A percentile compares a stretch with the other conserved stretches of the same genome.
Evolutionary conservation across 1,140 invertebrate genomes (phyloP).

Genomic region (Drosophila tsacasi): DNA sequence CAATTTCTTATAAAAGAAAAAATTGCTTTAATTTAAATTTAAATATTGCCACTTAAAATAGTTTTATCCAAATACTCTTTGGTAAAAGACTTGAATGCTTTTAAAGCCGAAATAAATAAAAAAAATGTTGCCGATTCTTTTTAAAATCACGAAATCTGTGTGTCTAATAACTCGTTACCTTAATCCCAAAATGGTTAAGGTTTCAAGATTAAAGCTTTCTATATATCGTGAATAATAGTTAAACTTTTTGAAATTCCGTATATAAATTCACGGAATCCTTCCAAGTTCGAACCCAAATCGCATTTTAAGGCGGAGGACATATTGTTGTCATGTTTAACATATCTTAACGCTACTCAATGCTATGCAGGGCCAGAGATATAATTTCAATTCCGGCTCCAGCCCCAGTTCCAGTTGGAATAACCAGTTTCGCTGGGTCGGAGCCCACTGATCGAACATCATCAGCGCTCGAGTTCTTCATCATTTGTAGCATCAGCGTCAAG

Average conservation of each 20-base stretch:
- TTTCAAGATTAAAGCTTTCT: neutral
- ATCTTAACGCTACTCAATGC: constrained; percentile 80
- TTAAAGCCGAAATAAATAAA: too few relatives aligned
- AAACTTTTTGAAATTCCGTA: neutral
- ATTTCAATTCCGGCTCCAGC: constrained; percentile 30
- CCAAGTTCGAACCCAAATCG: constrained; percentile 20
- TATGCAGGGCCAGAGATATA: constrained; percentile 53
- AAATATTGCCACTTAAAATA: too few relatives aligned
- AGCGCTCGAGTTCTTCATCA: constrained; percentile 83
- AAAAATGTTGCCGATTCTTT: too few relatives aligned
- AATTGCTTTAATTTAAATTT: too few relatives aligned
- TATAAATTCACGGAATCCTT: constrained; percentile 2
- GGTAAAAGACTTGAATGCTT: too few relatives aligned
- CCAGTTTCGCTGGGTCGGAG: constrained; percentile 35
- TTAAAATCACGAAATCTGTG: too few relatives aligned
- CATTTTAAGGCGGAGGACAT: constrained; percentile 66
- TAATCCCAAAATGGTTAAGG: too few relatives aligned
- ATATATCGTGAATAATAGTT: neutral
- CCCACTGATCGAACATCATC: constrained; percentile 65
- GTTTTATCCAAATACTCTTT: too few relatives aligned
- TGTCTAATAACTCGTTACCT: too few relatives aligned
- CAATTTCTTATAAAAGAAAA: too few relatives aligned
- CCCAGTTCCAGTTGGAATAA: constrained; percentile 37
- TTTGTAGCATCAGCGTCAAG: constrained; percentile 85
- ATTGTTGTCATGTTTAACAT: constrained; percentile 85